Evolutionary conservation across 1,140 invertebrate species (phyloP).

Genomic region (Hyphantria cunea): DNA sequence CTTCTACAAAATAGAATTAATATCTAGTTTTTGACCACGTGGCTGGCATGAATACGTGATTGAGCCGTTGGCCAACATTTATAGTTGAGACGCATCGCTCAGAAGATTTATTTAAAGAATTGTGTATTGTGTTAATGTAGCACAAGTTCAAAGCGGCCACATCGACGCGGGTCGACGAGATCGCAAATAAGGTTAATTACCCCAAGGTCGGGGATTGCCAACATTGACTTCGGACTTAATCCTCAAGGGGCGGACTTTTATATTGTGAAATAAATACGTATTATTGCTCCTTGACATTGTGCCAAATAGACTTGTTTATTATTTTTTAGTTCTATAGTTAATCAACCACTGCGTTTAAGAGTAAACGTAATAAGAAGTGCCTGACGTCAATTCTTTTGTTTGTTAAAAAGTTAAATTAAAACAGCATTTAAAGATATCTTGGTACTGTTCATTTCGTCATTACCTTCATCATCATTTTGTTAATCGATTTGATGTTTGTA

Average conservation of each 20-base stretch:
- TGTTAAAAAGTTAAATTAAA: constrained; percentile 1
- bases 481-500: too few relatives aligned
- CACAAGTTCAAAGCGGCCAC: constrained; percentile 68
- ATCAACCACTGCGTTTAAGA: constrained; percentile 8
- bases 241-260: constrained; percentile 20
- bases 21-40: constrained; percentile 45
- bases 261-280: constrained; percentile 41
- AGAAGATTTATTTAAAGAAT: constrained; percentile 60
- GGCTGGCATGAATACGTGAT: constrained; percentile 48
- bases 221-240: constrained; percentile 18
- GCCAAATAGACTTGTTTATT: constrained; percentile 33
- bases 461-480: too few relatives aligned
- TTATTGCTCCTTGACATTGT: constrained; percentile 34
- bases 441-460: neutral
- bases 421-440: neutral
- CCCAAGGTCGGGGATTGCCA: constrained; percentile 57
- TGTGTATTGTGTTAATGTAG: constrained; percentile 58
- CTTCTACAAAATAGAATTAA: too few relatives aligned
- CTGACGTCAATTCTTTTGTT: constrained; percentile 5
- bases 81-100: constrained; percentile 41
- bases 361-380: constrained; percentile 3
- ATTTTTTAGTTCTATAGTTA: constrained; percentile 3
- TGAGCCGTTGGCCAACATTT: constrained; percentile 58
- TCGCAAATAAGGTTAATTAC: constrained; percentile 69
- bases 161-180: constrained; percentile 46